Evolutionary conservation across 2,888 invertebrate species (phyloP), one percentile per base, ranked within the genome.

Genomic region (Notocelia uddmanniana): DNA sequence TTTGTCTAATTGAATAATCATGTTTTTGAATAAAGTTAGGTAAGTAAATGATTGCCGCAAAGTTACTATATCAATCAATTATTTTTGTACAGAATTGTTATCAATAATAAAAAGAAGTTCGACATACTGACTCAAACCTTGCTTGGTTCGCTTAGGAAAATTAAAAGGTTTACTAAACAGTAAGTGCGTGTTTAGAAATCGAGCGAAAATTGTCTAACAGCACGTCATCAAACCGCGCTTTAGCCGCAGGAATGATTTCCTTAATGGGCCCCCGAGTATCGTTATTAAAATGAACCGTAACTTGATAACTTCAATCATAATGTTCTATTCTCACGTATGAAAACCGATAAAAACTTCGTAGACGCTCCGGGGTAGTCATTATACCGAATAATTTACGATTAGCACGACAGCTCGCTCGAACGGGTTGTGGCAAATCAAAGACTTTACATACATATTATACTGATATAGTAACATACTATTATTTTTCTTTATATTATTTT

Each of bases 301-400:
- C 75, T 81, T 81, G 83, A 81, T 81, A 76, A 76, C 75, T 81
- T 81, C 83, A 81, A 85, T 87, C 82, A 85, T 84, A 85, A 83
- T 76, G 82, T 81, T 81, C 81, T 74, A 76, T 85, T 83, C 83
- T 86, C 88, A 89, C 90, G 88, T 90, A 85, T 88, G 82, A 79
- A 81, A 79, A 75, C 79, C 82, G 89, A 89, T 91, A 90, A 91
- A 91, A 91, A 91, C 88, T 91, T 91, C 68, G 84, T 84, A 88
- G 87, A 88, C 88, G 87, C 86, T 79, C 74, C 76, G 60, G 81
- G 87, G 84, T 80, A 79, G 81, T 85, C 80, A 84, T 87, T 86
- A 88, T 79, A 81, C 80, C 81, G 81, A 85, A 84, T 88, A 86
- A 87, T 87, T 87, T 83, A 87, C 78, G 75, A 73, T 79, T 81